phyloP scores from a whole-genome alignment of 2,113 vertebrate genomes.

The Trochalopteron elliotii region DNA sequence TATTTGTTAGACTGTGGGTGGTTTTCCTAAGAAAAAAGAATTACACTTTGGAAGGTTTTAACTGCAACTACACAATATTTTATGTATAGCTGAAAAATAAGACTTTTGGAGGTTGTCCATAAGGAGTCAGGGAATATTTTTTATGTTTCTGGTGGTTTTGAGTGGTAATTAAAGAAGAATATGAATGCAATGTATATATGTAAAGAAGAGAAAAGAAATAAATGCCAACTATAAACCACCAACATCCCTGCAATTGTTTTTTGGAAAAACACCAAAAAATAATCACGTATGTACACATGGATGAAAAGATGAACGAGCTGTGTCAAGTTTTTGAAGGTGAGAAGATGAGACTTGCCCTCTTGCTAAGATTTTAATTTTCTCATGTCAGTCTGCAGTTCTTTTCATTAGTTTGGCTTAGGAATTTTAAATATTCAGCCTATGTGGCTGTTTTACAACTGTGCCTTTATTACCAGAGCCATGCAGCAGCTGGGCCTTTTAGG shows the following conservation, averaged over 20 bases:
- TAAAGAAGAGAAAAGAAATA: not conserved
- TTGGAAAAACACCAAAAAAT: not conserved
- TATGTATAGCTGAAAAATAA: not conserved
- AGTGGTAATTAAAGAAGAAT: not conserved
- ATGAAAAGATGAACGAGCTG: not conserved
- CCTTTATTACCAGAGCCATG: not conserved
- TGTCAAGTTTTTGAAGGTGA: not conserved
- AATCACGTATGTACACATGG: accelerated
- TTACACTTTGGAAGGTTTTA: not conserved
- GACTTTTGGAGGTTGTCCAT: not conserved
- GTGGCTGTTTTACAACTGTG: not conserved
- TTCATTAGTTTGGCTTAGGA: not conserved
- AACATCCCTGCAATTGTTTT: not conserved
- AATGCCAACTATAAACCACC: not conserved
- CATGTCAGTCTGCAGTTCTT: not conserved
- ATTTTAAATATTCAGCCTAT: not conserved
- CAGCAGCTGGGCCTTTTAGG: not conserved
- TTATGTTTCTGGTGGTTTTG: not conserved
- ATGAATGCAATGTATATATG: not conserved
- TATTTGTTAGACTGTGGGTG: not conserved
- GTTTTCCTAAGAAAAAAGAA: not conserved
- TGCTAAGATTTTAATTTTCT: not conserved
- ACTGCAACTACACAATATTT: not conserved
- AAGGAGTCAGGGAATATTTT: not conserved
- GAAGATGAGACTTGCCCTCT: not conserved